Base-by-base conservation (phyloP, 2,888 invertebrate genomes). In the Andricus curvator region DNA sequence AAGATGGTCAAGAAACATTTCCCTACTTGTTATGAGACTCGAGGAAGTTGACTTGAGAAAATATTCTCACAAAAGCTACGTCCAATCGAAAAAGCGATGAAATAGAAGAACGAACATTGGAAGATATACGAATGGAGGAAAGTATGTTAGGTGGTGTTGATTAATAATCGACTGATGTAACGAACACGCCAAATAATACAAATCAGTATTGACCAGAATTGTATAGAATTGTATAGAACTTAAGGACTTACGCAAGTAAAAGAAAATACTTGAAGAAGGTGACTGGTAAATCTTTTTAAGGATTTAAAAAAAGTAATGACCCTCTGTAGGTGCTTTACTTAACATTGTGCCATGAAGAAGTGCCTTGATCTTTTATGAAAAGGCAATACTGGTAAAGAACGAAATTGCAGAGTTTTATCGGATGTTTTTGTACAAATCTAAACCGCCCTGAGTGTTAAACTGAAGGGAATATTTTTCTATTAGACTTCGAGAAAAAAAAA, bases 1-100 rank as follows among this genome's bases (percentile, higher is more conserved):
- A 85, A 4, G 89, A 88, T 25, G 89, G 87, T 15, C 89, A 90
- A 22, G 93, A 93, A 68, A 91, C 90, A 82, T 93, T 93, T 81
- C 92, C 92, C 22, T 91, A 92, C 81, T 87, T 93, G 60, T 86
- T 93, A 81, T 91, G 88, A 91, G 82, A 77, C n/a, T 62, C 68
- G 2, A 51, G 33, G 29, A 56, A 51, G n/a, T 51, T 48, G 51
- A 51, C 29, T 56, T 74, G 74, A 33, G 25, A 68, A 68, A 68
- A 44, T 68, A 25, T 44, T 68, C 22, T 22, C 22, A 6, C 11
- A n/a, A 74, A 74, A 74, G 15, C 56, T 37, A 33, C 33, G 33
- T 56, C 51, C 33, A n/a, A 29, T n/a, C 74, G 51, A 74, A 62
- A 62, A 62, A 13, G 5, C 25, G 6, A 62, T 25, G 25, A 62